A percentile compares a stretch with the other conserved stretches of the same genome.
Evolutionary conservation across 2,888 invertebrate genomes (phyloP).

Genomic region (Scaptomyza caliginosa): DNA sequence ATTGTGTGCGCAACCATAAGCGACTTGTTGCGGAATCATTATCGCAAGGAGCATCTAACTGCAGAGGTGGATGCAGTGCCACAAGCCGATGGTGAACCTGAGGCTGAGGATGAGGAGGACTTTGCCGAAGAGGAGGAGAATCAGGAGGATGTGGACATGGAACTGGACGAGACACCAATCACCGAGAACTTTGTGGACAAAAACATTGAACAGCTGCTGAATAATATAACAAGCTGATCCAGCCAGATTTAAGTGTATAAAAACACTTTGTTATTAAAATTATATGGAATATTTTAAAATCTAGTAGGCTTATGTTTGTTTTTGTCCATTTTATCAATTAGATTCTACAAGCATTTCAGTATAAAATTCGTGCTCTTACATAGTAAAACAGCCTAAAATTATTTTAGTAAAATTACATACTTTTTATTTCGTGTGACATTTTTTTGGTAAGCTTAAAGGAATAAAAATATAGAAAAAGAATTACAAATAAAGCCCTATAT

Average conservation of each 20-base stretch:
- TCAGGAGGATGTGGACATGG: constrained; percentile 64
- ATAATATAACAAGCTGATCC: constrained; percentile 64
- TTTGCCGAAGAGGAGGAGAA: constrained; percentile 60
- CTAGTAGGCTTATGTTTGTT: background rate
- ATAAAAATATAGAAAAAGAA: too few species aligned
- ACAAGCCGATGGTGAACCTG: constrained; percentile 57
- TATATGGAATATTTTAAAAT: background rate
- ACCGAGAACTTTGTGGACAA: constrained; percentile 48
- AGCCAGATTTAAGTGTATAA: background rate
- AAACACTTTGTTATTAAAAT: background rate
- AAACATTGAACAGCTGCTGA: constrained; percentile 61
- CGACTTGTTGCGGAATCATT: constrained; percentile 82
- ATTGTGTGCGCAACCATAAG: constrained; percentile 88
- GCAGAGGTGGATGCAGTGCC: constrained; percentile 79
- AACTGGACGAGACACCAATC: constrained; percentile 50
- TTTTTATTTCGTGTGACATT: background rate
- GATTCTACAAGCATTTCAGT: background rate
- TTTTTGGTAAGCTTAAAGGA: background rate
- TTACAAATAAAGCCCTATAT: too few species aligned
- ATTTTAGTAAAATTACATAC: background rate
- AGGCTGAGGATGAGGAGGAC: constrained; percentile 56
- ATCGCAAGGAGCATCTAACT: constrained; percentile 78
- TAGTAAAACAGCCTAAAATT: background rate
- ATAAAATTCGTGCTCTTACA: background rate
- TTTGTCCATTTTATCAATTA: background rate